Conservation (phyloP, 2,113 vertebrate species). For the Desmodus rotundus region DNA sequence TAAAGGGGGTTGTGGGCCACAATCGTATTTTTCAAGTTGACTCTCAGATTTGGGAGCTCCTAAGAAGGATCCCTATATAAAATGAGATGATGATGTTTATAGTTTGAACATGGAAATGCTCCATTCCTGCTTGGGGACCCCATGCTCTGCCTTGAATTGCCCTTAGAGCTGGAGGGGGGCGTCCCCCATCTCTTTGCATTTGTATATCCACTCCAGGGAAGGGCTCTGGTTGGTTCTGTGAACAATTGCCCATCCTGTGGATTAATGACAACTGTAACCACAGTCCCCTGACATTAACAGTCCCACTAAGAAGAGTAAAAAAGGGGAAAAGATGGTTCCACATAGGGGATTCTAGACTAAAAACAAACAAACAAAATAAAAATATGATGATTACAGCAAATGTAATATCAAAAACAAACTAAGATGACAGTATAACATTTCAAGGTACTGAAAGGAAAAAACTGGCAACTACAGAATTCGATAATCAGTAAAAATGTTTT, state of each 20-base stretch:
- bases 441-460: neutral
- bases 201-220: neutral
- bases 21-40: neutral
- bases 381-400: neutral
- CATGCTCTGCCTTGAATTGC: neutral
- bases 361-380: neutral
- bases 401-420: neutral
- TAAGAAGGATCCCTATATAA: neutral
- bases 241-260: neutral
- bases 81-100: neutral
- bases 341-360: neutral
- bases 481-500: neutral
- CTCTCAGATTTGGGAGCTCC: neutral
- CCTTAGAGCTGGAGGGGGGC: neutral
- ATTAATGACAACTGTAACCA: neutral
- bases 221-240: neutral
- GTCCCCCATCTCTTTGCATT: neutral
- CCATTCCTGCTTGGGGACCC: neutral
- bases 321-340: neutral
- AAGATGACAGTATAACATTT: neutral
- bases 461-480: neutral
- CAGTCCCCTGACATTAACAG: neutral
- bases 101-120: neutral
- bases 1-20: fast-evolving
- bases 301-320: neutral